Base-by-base conservation (phyloP, 2,797 vertebrate species). In the Hoplostethus atlanticus region DNA sequence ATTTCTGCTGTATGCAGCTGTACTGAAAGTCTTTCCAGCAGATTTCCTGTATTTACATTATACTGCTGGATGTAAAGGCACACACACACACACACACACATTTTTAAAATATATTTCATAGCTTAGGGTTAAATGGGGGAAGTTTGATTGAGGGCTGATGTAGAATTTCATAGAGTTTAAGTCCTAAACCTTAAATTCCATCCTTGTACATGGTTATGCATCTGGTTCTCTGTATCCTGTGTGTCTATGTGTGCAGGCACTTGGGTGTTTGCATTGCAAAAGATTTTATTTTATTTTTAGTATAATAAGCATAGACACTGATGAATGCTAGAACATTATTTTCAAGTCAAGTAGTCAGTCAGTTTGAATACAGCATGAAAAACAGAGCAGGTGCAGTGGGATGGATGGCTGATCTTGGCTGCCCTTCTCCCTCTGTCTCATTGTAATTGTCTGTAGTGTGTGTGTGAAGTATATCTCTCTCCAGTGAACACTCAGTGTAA, bases 361-460 rank as follows among this genome's bases (percentile, higher is more conserved):
- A 34, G 34, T 34, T 68, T 75, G n/a, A 59, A 56, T 40, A 57
- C 70, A 5, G 34, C 28, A 15, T 60, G 34, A 51, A 80, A 76
- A 55, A 50, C 3, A 66, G 52, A 54, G 54, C 56, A 81, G 68
- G 48, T 68, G 61, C 25, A 61, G 57, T 74, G 42, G 47, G 61
- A 57, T 70, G 36, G 51, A 17, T 50, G 16, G 7, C 17, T 13
- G 44, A 63, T 38, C 30, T 57, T 63, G 40, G 40, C 9, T 31
- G 53, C 50, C 46, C 48, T 58, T 69, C 46, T 28, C 66, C 46
- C 11, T 73, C 60, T 57, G 36, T 64, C 21, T 72, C 64, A 59
- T 21, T 68, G 34, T 76, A 34, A 46, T 42, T 64, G 53, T 73
- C 57, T 56, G 7, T 4, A 50, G 47, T 68, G n/a, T 55, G 17